phyloP scores from a whole-genome alignment of 2,888 invertebrate genomes.

The Hypomecis atomaria region DNA sequence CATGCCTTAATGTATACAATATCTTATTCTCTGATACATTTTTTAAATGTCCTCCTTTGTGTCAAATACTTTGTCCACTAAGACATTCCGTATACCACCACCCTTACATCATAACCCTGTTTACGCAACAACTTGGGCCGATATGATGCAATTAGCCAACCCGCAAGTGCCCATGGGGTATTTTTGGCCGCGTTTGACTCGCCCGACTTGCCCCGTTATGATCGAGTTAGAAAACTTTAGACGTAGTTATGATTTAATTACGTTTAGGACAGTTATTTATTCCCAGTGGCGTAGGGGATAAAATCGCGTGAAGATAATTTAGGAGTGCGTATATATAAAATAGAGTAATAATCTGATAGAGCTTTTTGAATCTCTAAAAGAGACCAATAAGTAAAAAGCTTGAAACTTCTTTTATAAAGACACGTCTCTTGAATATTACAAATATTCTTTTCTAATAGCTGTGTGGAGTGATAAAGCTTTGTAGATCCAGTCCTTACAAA shows the following conservation, averaged over 20 bases:
- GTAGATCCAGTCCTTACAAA: too few species aligned
- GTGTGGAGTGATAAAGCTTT: too few species aligned
- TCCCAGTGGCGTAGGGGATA: not conserved
- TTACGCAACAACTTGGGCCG: slow-evolving; percentile 25
- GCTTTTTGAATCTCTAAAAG: too few species aligned
- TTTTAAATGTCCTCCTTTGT: too few species aligned
- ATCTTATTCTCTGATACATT: too few species aligned
- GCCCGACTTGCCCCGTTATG: not conserved
- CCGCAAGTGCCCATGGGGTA: slow-evolving; percentile 25
- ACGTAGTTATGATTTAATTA: slow-evolving; percentile 14
- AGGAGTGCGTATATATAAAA: not conserved
- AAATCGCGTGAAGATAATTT: not conserved
- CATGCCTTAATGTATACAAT: too few species aligned
- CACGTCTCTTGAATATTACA: too few species aligned
- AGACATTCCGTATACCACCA: not conserved
- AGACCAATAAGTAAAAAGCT: too few species aligned
- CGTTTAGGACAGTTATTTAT: slow-evolving; percentile 10
- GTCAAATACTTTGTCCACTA: not conserved
- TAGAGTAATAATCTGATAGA: too few species aligned
- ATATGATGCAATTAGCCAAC: slow-evolving; percentile 36
- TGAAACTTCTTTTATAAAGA: too few species aligned
- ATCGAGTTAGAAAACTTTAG: slow-evolving; percentile 17
- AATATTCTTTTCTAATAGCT: too few species aligned
- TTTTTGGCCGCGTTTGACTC: slow-evolving; percentile 24
- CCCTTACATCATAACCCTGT: slow-evolving; percentile 22